Conservation (phyloP, 2,113 vertebrate genomes). For the Pantherophis guttatus region DNA sequence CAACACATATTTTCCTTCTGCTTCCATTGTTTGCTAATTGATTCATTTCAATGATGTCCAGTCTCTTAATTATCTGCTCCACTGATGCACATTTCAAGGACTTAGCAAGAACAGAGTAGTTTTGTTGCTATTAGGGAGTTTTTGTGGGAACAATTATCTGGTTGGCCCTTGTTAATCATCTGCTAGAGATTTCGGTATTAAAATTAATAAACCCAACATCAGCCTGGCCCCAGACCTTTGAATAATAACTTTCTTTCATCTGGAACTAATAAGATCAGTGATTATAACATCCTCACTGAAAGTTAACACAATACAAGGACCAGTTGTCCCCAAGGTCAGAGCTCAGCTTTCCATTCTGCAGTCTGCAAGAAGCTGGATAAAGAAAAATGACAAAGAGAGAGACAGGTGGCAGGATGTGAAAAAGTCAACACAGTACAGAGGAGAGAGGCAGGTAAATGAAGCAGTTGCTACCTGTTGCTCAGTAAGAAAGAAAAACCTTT, state of each 20-base stretch:
- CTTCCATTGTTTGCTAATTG: neutral
- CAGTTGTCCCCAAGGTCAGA: neutral
- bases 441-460: neutral
- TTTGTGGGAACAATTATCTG: constrained; percentile 13
- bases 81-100: constrained; percentile 4
- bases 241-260: neutral
- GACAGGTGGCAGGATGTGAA: neutral
- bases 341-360: neutral
- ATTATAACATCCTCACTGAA: neutral
- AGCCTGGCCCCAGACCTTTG: neutral
- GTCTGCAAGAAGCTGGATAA: neutral
- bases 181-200: neutral
- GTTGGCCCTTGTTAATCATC: constrained; percentile 6
- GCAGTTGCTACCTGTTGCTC: neutral
- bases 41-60: constrained; percentile 9
- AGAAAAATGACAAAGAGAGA: neutral
- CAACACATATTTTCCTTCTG: neutral
- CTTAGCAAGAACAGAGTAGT: neutral
- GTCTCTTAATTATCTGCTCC: constrained; percentile 11
- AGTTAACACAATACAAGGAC: neutral
- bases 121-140: neutral
- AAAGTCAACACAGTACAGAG: neutral
- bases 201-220: constrained; percentile 1
- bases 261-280: neutral
- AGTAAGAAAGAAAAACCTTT: neutral